Percentiles rank a stretch among this genome's conserved stretches.
phyloP scores from a whole-genome alignment of 2,888 invertebrate genomes.

The Meta bourneti region DNA sequence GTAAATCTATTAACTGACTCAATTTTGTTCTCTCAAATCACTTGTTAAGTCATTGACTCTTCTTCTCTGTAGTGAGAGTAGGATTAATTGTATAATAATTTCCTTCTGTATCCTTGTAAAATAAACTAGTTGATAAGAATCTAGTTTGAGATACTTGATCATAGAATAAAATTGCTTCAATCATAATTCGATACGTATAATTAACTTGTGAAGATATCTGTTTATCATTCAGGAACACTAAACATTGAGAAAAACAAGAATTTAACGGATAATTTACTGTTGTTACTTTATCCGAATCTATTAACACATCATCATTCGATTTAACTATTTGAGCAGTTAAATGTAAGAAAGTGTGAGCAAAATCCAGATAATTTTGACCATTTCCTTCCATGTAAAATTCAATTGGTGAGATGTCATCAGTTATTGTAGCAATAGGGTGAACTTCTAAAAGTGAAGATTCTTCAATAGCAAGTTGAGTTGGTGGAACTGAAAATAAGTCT shows the following conservation, averaged over 20 bases:
- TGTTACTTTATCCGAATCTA: not conserved
- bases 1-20: slow-evolving; percentile 21
- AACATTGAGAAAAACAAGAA: slow-evolving; percentile 40
- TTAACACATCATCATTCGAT: not conserved
- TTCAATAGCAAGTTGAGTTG: too few relatives aligned
- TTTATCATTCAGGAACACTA: slow-evolving; percentile 40
- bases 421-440: too few relatives aligned
- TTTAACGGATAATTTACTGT: not conserved
- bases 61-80: not conserved
- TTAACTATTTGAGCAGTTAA: not conserved
- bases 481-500: too few relatives aligned
- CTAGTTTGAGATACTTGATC: not conserved
- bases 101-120: slow-evolving; percentile 21
- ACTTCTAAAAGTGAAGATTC: too few relatives aligned
- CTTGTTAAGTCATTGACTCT: not conserved
- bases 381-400: too few relatives aligned
- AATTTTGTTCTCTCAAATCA: not conserved
- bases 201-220: slow-evolving; percentile 22
- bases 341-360: slow-evolving; percentile 8
- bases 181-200: slow-evolving; percentile 27
- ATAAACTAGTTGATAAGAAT: slow-evolving; percentile 18
- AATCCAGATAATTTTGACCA: too few relatives aligned
- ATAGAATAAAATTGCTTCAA: slow-evolving; percentile 4
- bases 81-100: not conserved
- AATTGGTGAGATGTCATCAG: too few relatives aligned